Evolutionary conservation across 2,797 vertebrate species (phyloP).

Genomic region (Oophaga sylvatica): DNA sequence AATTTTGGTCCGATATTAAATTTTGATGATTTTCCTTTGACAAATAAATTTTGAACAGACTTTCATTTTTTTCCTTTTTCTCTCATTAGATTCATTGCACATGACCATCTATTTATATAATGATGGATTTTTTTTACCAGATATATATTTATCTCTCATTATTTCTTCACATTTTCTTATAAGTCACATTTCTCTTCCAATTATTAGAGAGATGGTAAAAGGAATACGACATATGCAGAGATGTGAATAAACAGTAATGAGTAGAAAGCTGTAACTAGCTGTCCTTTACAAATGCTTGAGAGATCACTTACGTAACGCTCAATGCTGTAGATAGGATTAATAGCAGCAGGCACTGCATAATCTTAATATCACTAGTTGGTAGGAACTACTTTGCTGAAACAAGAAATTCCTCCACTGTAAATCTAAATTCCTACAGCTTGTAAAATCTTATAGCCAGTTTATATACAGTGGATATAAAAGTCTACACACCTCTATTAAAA

Average conservation of each 20-base stretch:
- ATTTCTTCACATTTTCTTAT: constrained; percentile 9
- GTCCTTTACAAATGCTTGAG: neutral
- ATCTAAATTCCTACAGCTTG: neutral
- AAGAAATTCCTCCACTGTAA: neutral
- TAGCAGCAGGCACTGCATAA: neutral
- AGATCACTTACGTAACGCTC: neutral
- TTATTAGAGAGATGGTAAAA: neutral
- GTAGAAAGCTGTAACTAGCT: neutral
- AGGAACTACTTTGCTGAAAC: neutral
- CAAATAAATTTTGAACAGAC: neutral
- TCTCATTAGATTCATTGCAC: neutral
- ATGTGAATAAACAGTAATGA: constrained; percentile 11
- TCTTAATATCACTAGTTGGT: neutral
- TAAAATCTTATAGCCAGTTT: neutral
- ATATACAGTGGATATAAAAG: too few species aligned
- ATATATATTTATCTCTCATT: neutral
- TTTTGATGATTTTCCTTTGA: neutral
- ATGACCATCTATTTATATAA: neutral
- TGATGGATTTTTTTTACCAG: neutral
- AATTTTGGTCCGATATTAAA: neutral
- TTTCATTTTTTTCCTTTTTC: neutral
- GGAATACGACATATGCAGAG: neutral
- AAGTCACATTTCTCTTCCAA: neutral
- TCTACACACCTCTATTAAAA: too few species aligned
- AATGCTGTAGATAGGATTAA: neutral